These are phyloP conservation scores for Poicephalus meyeri DNA, from an alignment of 2,113 vertebrate species.

Conservation along the genomic window DNA sequence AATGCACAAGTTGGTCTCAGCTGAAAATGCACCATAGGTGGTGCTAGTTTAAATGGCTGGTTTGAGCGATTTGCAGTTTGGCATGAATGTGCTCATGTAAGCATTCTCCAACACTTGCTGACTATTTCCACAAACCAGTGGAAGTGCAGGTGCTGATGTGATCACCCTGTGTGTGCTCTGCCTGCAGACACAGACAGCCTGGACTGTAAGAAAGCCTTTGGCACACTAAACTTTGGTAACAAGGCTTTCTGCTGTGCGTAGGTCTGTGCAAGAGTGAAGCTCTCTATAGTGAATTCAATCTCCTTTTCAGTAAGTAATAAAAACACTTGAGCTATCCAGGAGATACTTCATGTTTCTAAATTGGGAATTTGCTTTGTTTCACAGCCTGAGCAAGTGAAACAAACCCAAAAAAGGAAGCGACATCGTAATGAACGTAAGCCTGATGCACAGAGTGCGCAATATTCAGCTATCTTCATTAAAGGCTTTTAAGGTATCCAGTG, in stretches of 20 bases:
- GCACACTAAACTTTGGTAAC: background rate
- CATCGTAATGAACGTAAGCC: background rate
- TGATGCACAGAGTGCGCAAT: background rate
- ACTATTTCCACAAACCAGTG: background rate
- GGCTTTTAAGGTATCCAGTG: conserved; percentile 12
- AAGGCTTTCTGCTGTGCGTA: background rate
- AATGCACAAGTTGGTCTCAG: background rate
- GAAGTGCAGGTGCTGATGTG: background rate
- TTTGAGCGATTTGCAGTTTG: background rate
- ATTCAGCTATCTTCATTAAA: conserved; percentile 4
- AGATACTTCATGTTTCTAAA: conserved; percentile 60
- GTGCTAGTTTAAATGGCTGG: background rate
- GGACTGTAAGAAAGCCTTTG: background rate
- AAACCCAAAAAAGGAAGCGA: conserved; percentile 60
- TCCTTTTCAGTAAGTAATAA: background rate
- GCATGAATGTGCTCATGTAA: background rate
- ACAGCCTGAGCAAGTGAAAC: background rate
- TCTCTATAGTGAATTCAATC: background rate
- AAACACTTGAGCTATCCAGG: conserved; percentile 18
- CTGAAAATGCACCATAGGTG: background rate
- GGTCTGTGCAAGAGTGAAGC: background rate
- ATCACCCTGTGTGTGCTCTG: background rate
- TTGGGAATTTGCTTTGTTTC: conserved; percentile 40
- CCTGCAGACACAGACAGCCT: background rate
- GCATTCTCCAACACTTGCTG: background rate